phyloP scores from a whole-genome alignment of 2,797 vertebrate genomes.

The Myotis vivesi region DNA sequence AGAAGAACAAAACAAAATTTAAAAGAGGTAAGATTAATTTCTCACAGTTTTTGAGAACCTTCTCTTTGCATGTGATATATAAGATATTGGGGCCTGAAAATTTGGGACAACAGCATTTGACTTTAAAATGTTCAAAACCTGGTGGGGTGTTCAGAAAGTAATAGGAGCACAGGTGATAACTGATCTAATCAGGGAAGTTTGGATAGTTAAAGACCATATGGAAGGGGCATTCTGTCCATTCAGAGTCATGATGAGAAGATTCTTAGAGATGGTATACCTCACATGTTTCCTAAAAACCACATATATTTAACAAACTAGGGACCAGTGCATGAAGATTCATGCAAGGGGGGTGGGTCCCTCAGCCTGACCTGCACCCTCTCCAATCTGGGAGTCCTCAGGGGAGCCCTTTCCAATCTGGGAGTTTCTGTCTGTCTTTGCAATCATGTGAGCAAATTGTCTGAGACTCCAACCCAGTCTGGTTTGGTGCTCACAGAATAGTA shows the following conservation, averaged over 20 bases:
- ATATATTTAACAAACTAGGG: background rate
- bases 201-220: too few relatives aligned
- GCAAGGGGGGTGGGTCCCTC: too few relatives aligned
- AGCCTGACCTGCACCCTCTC: too few relatives aligned
- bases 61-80: background rate
- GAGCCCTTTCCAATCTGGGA: too few relatives aligned
- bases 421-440: too few relatives aligned
- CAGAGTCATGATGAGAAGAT: background rate
- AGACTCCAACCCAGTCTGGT: too few relatives aligned
- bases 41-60: background rate
- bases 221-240: background rate
- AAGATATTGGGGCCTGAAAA: background rate
- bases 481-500: too few relatives aligned
- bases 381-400: too few relatives aligned
- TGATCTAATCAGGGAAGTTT: background rate
- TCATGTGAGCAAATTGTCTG: too few relatives aligned
- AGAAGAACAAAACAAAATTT: background rate
- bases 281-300: background rate
- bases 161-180: background rate
- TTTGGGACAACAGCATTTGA: background rate
- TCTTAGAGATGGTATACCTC: too few relatives aligned
- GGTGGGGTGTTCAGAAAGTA: background rate
- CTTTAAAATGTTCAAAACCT: background rate
- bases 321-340: too few relatives aligned
- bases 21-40: background rate